Base-by-base conservation (phyloP, 2,888 invertebrate species). In the Eudemis profundana region DNA sequence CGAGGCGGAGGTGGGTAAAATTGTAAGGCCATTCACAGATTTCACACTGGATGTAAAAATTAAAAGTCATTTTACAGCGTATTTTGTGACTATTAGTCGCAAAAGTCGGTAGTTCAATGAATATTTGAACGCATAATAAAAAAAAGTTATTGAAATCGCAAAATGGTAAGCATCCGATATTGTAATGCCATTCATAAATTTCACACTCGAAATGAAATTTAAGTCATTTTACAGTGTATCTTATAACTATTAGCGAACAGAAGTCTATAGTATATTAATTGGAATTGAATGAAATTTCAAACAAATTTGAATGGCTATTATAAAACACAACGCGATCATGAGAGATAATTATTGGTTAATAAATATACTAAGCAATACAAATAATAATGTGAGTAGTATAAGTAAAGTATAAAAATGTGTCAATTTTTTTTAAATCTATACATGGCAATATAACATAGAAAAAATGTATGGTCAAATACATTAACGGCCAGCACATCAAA, bases 11-110 rank as follows among this genome's bases (percentile, higher is more conserved):
- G 23, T 71, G 74, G 71, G 53, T 40, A 69, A 70, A 71, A 62
- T 54, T 70, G 67, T 63, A 62, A 54, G 68, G 68, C 68, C 62
- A 54, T 71, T 73, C 83, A 84, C 85, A 72, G 79, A 84, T 84
- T 86, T 80, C 77, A 74, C 73, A 82, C 74, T 67, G 70, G 72
- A 81, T 78, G 75, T 72, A 74, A 72, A 2, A 77, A 77, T 84
- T 81, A 75, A 71, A 82, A 69, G 59, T 69, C 68, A 77, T 71
- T 83, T 80, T 77, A 77, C 70, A 67, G 69, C 67, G 67, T 66
- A 76, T 83, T 76, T 71, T 61, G 53, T 49, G 61, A 59, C 38
- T 61, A 69, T 72, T 72, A 66, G 46, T 44, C 44, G 66, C 49
- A 46, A 56, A 36, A 10, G 29, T 50, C 10, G 4, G 7, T 33